Base-by-base conservation (phyloP, 2,797 vertebrate species). In the Saguinus oedipus region DNA sequence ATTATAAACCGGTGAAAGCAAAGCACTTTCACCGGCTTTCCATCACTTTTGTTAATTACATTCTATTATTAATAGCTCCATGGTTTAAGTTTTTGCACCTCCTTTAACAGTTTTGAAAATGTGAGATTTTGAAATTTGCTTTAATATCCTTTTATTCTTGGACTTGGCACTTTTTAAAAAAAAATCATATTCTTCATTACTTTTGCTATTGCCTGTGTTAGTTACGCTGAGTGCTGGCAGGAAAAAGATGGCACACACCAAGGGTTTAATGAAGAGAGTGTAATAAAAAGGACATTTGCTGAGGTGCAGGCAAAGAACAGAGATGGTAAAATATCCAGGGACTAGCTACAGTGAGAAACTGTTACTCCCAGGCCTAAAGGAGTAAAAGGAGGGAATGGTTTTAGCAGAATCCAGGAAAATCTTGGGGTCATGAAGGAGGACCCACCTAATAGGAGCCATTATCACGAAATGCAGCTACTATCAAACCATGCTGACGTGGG, bases 101-200 rank as follows among this genome's bases (percentile, higher is more conserved):
- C 44, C 33, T 72, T 81, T 86, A 79, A 36, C 39, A 36, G 78
- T 93, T 93, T 87, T 86, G 81, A 44, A 94, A 95, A 86, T 91
- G 39, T 64, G 74, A 93, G n/a, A 64, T 88, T 96, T 83, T 61
- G 72, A 89, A 64, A 88, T 81, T 70, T 95, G 26, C 72, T 90
- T 82, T 57, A 46, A 44, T 44, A 86, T 36, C 15, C 50, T 86
- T 90, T 94, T 88, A 64, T 68, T 92, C 93, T 72, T 64, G 8
- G 48, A 86, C 6, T 61, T 92, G 33, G 50, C 86, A 46, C 4
- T 14, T 72, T 87, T 24, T 1, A 7, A 72, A 30, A 86, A 30
- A 86, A 55, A 78, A 59, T n/a, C 27, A 39, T 27, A 59, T 50
- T 79, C 36, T 57, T 96, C 70, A 27, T 80, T 59, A 48, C 27